Base-by-base conservation (phyloP, 2,888 invertebrate species). In the Papilio demoleus region DNA sequence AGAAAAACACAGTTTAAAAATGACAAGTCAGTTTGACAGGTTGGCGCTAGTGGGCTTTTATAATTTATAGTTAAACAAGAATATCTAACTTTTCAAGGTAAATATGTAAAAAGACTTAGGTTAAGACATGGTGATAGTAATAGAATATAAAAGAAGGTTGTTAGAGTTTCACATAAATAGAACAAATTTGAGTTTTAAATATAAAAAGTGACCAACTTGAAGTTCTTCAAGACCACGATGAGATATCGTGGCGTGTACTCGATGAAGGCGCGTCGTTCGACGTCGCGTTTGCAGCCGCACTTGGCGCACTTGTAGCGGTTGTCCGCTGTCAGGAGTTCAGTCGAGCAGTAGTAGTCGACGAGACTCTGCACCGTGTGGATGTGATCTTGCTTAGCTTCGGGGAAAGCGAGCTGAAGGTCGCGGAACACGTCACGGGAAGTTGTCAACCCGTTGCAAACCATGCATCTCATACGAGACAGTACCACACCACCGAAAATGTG, bases 341-440 rank as follows among this genome's bases (percentile, higher is more conserved):
- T 47, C 1, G 62, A 45, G 34, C 42, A 62, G 27, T 62, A 62
- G 19, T 31, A 62, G 8, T 62, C 62, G 6, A 62, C 24, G 11
- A 62, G 62, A 11, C 45, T 45, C 14, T 62, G 62, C 31, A 62
- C 47, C 14, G 31, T 62, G 40, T 62, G 12, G 2, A 42, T 17
- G 5, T 24, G 14, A 9, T 27, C 45, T 6, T 42, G 19, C 5
- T 9, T 40, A 0, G 17, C 27, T 1, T 95, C 94, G 0, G 96
- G 96, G 85, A 96, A 96, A 0, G 96, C 95, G 1, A 97, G 88
- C 75, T 96, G 96, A 14, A 98, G 88, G 76, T 97, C 97, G 5
- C 96, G 94, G 87, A 97, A 97, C 64, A 94, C 94, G 82, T 97
- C 97, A 0, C 94, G 94, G 27, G 95, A 95, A 67, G 95, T 93